A percentile compares a stretch with the other conserved stretches of the same genome.
Conservation (phyloP, 2,797 vertebrate species). For the Acestrorhynchus altus region DNA sequence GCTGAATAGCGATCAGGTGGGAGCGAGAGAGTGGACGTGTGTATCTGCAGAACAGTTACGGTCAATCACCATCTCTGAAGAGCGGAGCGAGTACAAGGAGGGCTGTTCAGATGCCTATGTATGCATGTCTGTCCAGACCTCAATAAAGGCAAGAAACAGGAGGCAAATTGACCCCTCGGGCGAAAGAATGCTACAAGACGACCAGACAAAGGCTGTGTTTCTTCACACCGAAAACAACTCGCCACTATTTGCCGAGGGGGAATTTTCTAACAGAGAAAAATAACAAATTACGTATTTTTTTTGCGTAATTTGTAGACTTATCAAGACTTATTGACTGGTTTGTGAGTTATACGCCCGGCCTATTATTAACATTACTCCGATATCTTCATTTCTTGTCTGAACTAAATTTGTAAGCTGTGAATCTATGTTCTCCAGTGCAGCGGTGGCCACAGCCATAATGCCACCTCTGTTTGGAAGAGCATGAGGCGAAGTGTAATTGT, state of each 20-base stretch:
- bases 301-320: constrained; percentile 9
- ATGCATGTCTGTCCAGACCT: constrained; percentile 66
- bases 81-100: constrained; percentile 37
- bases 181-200: constrained; percentile 57
- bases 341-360: neutral
- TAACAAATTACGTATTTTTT: constrained; percentile 36
- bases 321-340: neutral
- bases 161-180: constrained; percentile 70
- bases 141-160: constrained; percentile 69
- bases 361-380: neutral
- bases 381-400: constrained; percentile 11
- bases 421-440: neutral
- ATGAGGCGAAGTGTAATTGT: constrained; percentile 63
- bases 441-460: constrained; percentile 62
- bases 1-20: neutral
- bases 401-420: constrained; percentile 24
- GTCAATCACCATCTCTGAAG: constrained; percentile 6
- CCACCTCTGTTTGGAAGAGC: constrained; percentile 62
- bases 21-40: neutral
- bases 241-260: constrained; percentile 40
- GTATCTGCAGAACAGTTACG: constrained; percentile 11
- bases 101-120: constrained; percentile 59
- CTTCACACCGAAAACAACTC: constrained; percentile 63
- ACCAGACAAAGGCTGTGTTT: constrained; percentile 64
- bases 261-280: constrained; percentile 48